phyloP scores from a whole-genome alignment of 2,797 vertebrate genomes.

The Argentina silus region DNA sequence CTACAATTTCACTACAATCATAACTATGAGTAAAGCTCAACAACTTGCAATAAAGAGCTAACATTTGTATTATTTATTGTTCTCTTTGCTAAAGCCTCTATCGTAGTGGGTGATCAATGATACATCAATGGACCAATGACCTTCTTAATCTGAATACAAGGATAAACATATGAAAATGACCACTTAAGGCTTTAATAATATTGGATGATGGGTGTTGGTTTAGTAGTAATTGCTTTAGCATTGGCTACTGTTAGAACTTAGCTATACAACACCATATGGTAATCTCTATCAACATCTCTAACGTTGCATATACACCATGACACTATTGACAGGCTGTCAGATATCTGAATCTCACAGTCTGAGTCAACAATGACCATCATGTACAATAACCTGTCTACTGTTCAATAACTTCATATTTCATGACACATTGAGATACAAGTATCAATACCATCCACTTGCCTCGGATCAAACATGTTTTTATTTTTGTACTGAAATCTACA shows the following conservation, averaged over 20 bases:
- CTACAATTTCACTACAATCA: too few relatives aligned
- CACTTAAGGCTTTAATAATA: not conserved
- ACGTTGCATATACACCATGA: not conserved
- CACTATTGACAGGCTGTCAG: not conserved
- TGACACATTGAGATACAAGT: not conserved
- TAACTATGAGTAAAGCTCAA: too few relatives aligned
- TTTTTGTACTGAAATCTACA: constrained; percentile 71
- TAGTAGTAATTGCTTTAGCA: not conserved
- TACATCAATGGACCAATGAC: not conserved
- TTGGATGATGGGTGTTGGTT: not conserved
- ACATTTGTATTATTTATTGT: not conserved
- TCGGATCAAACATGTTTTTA: constrained; percentile 57
- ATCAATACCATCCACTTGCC: constrained; percentile 10
- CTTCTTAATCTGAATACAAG: not conserved
- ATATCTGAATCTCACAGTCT: not conserved
- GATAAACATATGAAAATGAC: not conserved
- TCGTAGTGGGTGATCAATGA: not conserved
- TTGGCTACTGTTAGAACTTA: not conserved
- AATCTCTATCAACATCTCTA: not conserved
- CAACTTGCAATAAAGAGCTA: too few relatives aligned
- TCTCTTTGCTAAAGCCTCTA: not conserved
- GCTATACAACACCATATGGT: not conserved
- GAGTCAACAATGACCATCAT: not conserved
- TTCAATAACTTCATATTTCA: not conserved
- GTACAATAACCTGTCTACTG: not conserved